Percentiles rank a stretch among this genome's conserved stretches.
phyloP scores from a whole-genome alignment of 2,113 vertebrate species.

The Sinocyclocheilus grahami region DNA sequence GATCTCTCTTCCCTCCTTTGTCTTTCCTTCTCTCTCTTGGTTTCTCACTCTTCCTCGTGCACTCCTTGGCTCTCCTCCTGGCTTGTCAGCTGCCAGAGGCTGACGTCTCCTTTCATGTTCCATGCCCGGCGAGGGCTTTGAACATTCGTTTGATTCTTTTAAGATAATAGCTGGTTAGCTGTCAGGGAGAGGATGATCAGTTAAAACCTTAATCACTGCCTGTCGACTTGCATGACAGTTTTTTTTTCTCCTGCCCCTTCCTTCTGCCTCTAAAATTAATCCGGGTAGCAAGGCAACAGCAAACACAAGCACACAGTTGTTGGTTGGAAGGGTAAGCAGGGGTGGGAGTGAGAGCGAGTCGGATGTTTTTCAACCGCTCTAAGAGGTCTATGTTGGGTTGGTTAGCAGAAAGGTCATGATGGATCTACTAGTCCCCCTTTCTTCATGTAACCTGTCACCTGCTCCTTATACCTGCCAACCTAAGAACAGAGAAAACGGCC shows the following conservation, averaged over 20 bases:
- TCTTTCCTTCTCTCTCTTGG: constrained; percentile 61
- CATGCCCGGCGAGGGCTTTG: constrained; percentile 94
- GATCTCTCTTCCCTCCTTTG: constrained; percentile 72
- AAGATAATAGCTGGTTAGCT: constrained; percentile 99
- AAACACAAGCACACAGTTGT: constrained; percentile 71
- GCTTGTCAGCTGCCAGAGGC: constrained; percentile 97
- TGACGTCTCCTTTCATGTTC: constrained; percentile 99
- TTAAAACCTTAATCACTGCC: constrained; percentile 99
- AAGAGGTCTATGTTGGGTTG: constrained; percentile 36
- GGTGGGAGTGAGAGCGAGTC: not conserved
- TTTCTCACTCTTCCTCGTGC: constrained; percentile 58
- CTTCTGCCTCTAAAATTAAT: constrained; percentile 82
- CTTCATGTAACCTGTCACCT: constrained; percentile 49
- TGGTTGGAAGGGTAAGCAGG: constrained; percentile 36
- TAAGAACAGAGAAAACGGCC: constrained; percentile 42
- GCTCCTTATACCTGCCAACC: constrained; percentile 40
- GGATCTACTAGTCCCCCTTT: constrained; percentile 40
- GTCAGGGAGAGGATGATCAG: constrained; percentile 99
- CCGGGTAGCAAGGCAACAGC: constrained; percentile 82
- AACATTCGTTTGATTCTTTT: constrained; percentile 99
- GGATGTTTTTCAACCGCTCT: not conserved
- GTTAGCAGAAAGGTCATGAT: constrained; percentile 15
- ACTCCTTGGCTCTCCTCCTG: constrained; percentile 75
- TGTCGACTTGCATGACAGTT: constrained; percentile 96
- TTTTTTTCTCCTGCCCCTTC: constrained; percentile 77